Percentiles rank a stretch among this genome's conserved stretches.
These are phyloP conservation scores for Hirtodrosophila histrioides DNA, from an alignment of 2,888 invertebrate species.

Conservation along the genomic window DNA sequence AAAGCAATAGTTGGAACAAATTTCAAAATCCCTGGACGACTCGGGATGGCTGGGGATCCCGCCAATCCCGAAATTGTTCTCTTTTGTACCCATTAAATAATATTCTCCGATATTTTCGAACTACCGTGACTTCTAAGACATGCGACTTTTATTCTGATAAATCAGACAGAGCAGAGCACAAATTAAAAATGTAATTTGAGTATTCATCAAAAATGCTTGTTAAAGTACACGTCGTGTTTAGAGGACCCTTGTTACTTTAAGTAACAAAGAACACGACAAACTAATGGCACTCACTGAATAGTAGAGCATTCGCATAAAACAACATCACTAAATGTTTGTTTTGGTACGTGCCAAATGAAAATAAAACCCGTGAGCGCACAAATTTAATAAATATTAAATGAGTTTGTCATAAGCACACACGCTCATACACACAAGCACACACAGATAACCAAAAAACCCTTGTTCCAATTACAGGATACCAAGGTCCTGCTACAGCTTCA, in stretches of 20 bases:
- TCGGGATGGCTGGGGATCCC: too few species aligned
- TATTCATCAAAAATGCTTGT: too few species aligned
- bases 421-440: conserved; percentile 9
- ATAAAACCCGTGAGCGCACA: conserved; percentile 61
- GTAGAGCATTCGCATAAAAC: conserved; percentile 39
- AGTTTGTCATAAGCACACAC: conserved; percentile 66
- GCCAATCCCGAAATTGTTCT: too few species aligned
- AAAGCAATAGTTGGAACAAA: too few species aligned
- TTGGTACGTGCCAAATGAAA: conserved; percentile 73
- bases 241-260: background rate
- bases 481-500: conserved; percentile 21
- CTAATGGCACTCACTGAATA: background rate
- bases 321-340: conserved; percentile 54
- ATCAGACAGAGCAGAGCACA: too few species aligned
- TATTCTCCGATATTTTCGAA: too few species aligned
- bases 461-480: conserved; percentile 60
- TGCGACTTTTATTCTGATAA: too few species aligned
- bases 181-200: background rate
- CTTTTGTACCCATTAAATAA: too few species aligned
- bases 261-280: conserved; percentile 4
- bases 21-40: too few species aligned
- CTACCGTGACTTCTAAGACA: too few species aligned
- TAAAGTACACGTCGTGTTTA: too few species aligned
- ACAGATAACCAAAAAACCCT: conserved; percentile 34
- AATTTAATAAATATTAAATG: conserved; percentile 77